Percentiles rank a stretch among this genome's conserved stretches.
Conservation (phyloP, 1,140 invertebrate genomes). For the Brachionus asplanchnoidis region DNA sequence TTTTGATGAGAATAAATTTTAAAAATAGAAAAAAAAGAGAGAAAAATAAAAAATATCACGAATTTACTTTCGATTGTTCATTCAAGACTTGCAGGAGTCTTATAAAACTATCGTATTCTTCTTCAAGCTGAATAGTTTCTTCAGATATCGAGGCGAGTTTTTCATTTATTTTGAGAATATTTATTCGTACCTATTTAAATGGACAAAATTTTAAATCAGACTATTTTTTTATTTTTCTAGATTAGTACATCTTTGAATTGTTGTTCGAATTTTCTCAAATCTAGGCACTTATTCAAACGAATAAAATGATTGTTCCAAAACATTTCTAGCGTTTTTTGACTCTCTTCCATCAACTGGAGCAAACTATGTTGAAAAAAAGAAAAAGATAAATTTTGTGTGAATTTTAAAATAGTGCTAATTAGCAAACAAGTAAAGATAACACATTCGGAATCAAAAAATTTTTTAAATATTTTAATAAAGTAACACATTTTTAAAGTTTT, state of each 20-base stretch:
- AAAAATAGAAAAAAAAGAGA: neutral
- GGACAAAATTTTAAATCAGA: neutral
- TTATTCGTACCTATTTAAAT: conserved; percentile 19
- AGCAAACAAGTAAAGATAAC: neutral
- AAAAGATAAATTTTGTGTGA: conserved; percentile 36
- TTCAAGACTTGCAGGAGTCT: conserved; percentile 1
- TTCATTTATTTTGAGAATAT: conserved; percentile 28
- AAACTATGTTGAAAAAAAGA: conserved; percentile 61
- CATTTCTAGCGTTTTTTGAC: conserved; percentile 81
- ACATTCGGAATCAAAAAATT: neutral
- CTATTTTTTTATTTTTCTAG: neutral
- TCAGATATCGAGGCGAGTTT: conserved; percentile 11
- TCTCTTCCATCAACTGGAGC: conserved; percentile 87
- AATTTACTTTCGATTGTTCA: conserved; percentile 41
- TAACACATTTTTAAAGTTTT: neutral
- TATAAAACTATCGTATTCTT: conserved; percentile 36
- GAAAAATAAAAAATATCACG: neutral
- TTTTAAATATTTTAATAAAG: neutral
- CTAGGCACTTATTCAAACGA: conserved; percentile 78
- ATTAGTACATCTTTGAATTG: conserved; percentile 67
- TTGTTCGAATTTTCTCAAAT: conserved; percentile 80
- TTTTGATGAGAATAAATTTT: neutral
- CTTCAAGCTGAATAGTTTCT: neutral
- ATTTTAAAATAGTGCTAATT: conserved; percentile 23
- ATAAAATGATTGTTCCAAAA: conserved; percentile 86